Evolutionary conservation across 2,888 invertebrate species (phyloP).

Genomic region (Scaptomyza reducta): DNA sequence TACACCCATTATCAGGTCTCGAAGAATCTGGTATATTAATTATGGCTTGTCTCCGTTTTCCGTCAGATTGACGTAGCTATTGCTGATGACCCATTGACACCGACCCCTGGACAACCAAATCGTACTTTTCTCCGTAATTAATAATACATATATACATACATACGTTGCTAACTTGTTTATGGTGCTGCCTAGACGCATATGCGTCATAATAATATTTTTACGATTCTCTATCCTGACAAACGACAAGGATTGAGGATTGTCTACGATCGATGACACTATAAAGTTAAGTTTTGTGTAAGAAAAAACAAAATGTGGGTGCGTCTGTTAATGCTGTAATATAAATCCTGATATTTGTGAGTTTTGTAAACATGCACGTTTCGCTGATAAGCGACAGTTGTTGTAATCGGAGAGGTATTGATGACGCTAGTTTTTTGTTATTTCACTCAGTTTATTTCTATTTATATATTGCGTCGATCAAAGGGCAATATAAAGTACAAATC

Average conservation of each 20-base stretch:
- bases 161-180: background rate
- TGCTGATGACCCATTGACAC: slow-evolving; percentile 49
- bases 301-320: background rate
- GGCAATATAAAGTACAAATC: slow-evolving; percentile 10
- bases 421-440: slow-evolving; percentile 47
- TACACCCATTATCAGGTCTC: slow-evolving; percentile 45
- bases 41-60: slow-evolving; percentile 49
- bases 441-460: slow-evolving; percentile 12
- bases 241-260: background rate
- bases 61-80: slow-evolving; percentile 55
- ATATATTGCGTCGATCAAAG: slow-evolving; percentile 25
- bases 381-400: slow-evolving; percentile 36
- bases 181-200: slow-evolving; percentile 6
- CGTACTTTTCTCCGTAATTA: slow-evolving; percentile 18
- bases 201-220: slow-evolving; percentile 7
- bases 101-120: slow-evolving; percentile 9
- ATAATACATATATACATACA: background rate
- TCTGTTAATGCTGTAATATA: background rate
- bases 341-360: slow-evolving; percentile 19
- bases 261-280: background rate
- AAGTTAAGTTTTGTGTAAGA: no score
- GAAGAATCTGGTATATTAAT: slow-evolving; percentile 27
- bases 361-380: slow-evolving; percentile 12
- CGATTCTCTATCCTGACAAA: slow-evolving; percentile 8
- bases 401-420: slow-evolving; percentile 30